These are phyloP conservation scores for Oncorhynchus clarkii DNA, from an alignment of 2,113 vertebrate genomes.

Conservation along the genomic window DNA sequence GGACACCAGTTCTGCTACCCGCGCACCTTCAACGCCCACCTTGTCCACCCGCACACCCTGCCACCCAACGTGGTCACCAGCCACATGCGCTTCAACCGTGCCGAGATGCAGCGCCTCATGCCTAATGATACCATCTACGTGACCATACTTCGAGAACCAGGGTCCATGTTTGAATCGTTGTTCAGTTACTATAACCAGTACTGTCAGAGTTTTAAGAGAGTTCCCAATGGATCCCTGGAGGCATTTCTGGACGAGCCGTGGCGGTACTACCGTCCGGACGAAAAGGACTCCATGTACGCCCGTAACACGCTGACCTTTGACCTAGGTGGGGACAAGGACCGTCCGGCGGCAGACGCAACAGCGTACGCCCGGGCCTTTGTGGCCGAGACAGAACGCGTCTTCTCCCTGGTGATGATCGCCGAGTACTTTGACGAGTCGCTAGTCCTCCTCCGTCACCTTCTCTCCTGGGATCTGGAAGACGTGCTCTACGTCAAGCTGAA, in stretches of 20 bases:
- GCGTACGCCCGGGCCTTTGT: constrained; percentile 72
- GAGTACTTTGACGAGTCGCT: constrained; percentile 88
- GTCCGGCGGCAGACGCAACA: constrained; percentile 41
- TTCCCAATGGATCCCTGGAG: constrained; percentile 80
- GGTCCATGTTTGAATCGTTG: constrained; percentile 85
- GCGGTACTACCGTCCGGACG: constrained; percentile 77
- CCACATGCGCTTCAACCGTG: constrained; percentile 81
- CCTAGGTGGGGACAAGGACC: constrained; percentile 81
- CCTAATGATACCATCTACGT: constrained; percentile 80
- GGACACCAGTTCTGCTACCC: constrained; percentile 89
- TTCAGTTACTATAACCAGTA: constrained; percentile 85
- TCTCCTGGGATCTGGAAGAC: constrained; percentile 85
- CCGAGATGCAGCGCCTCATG: constrained; percentile 75
- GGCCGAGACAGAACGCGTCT: constrained; percentile 74
- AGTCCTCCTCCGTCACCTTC: constrained; percentile 79
- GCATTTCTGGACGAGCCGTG: constrained; percentile 76
- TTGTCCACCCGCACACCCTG: constrained; percentile 80
- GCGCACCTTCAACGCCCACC: constrained; percentile 72
- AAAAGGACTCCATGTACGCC: constrained; percentile 81
- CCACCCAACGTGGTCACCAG: constrained; percentile 78
- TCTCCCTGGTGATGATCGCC: constrained; percentile 85
- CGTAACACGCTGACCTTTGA: constrained; percentile 83
- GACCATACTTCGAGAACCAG: constrained; percentile 83
- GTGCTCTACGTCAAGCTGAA: constrained; percentile 84
- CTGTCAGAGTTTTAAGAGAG: constrained; percentile 79